A percentile compares a stretch with the other conserved stretches of the same genome.
phyloP scores from a whole-genome alignment of 2,888 invertebrate species.

The Eristalis tenax region DNA sequence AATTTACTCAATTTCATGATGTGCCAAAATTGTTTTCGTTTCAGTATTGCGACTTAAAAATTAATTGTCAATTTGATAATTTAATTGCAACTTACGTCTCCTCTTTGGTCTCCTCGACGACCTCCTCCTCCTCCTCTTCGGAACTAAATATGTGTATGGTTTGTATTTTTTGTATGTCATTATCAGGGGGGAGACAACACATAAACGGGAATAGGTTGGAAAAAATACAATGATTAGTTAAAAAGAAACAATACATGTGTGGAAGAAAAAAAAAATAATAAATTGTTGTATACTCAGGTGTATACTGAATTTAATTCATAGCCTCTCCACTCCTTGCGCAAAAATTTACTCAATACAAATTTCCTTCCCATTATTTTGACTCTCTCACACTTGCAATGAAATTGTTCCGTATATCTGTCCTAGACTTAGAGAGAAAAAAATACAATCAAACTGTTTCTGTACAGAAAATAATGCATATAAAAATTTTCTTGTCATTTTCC shows the following conservation, averaged over 20 bases:
- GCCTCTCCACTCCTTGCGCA: constrained; percentile 20
- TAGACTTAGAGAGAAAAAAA: constrained; percentile 43
- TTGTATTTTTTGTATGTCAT: constrained; percentile 56
- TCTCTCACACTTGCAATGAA: not conserved
- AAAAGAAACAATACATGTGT: constrained; percentile 38
- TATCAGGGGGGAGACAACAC: constrained; percentile 38
- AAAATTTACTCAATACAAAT: constrained; percentile 23
- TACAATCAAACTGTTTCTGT: not conserved
- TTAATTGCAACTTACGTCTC: constrained; percentile 79
- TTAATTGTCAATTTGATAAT: not conserved
- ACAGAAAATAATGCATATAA: constrained; percentile 18
- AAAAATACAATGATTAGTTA: constrained; percentile 56
- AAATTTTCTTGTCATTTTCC: not conserved
- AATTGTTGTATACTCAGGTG: constrained; percentile 7
- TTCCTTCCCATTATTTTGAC: constrained; percentile 43
- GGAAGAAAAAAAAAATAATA: constrained; percentile 45
- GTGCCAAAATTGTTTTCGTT: not conserved
- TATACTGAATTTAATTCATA: constrained; percentile 51
- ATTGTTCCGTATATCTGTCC: constrained; percentile 38
- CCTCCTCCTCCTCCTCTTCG: constrained; percentile 81
- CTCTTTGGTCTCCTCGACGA: constrained; percentile 80
- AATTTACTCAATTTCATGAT: constrained; percentile 3
- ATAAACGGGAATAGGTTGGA: constrained; percentile 15
- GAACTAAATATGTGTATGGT: constrained; percentile 76
- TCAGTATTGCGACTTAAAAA: constrained; percentile 13